These are phyloP conservation scores for Gryllus bimaculatus DNA, from an alignment of 1,140 invertebrate species.

Conservation along the genomic window DNA sequence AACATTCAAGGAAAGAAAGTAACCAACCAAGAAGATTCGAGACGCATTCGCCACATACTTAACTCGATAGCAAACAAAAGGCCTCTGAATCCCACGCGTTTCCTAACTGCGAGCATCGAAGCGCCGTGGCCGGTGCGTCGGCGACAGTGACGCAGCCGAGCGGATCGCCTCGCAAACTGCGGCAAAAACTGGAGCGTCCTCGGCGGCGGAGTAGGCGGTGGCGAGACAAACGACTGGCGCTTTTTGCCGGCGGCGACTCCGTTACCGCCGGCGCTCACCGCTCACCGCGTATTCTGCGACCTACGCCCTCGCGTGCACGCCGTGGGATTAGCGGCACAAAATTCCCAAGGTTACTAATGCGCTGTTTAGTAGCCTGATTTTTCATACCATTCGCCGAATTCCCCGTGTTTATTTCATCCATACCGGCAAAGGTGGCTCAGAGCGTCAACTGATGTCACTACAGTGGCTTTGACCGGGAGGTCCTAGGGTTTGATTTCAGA, in stretches of 20 bases:
- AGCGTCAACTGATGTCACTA: no score
- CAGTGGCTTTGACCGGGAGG: no score
- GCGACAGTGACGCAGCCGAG: neutral
- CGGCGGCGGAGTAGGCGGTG: neutral
- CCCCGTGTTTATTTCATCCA: neutral
- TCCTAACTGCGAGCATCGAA: neutral
- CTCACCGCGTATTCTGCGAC: neutral
- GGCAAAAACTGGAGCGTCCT: neutral
- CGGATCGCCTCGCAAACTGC: neutral
- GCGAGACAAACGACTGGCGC: neutral
- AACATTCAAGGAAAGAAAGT: no score
- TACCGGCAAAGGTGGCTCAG: neutral
- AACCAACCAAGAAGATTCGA: neutral
- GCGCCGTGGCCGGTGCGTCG: no score
- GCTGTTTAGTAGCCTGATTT: neutral
- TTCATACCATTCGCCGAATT: neutral
- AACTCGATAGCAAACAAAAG: neutral
- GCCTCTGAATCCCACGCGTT: neutral
- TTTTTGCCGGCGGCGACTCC: neutral
- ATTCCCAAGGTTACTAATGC: neutral
- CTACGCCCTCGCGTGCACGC: no score
- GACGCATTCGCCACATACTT: neutral
- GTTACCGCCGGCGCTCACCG: neutral
- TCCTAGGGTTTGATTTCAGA: no score
- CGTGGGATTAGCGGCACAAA: neutral